A percentile compares a stretch with the other conserved stretches of the same genome.
Conservation (phyloP, 2,888 invertebrate genomes). For the Acleris literana region DNA sequence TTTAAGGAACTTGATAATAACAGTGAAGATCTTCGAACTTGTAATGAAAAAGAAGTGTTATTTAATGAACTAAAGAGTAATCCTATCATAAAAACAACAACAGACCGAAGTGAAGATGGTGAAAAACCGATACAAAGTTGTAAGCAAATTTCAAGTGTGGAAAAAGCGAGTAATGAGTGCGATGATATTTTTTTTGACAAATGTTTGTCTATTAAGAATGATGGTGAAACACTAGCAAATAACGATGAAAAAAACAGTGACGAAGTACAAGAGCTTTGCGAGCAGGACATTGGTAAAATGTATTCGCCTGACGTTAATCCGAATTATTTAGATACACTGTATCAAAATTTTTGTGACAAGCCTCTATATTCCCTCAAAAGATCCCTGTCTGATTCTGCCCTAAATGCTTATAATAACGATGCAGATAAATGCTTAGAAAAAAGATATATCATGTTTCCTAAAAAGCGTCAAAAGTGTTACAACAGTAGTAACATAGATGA, state of each 20-base stretch:
- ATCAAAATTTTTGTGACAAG: conserved; percentile 23
- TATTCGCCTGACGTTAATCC: not conserved
- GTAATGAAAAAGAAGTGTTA: not conserved
- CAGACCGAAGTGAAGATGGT: not conserved
- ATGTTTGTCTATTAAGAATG: not conserved
- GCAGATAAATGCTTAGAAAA: conserved; percentile 44
- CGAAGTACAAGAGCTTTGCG: not conserved
- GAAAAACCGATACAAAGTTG: not conserved
- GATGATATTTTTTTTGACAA: not conserved
- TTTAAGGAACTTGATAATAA: not conserved
- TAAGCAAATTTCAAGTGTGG: not conserved
- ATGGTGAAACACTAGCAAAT: conserved; percentile 2
- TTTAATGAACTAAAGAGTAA: not conserved
- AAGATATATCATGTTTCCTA: conserved; percentile 47
- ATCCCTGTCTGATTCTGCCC: conserved; percentile 71
- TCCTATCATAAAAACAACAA: not conserved
- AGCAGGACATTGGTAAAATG: not conserved
- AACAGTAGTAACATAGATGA: conserved; percentile 48
- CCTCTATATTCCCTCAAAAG: conserved; percentile 58
- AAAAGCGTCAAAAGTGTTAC: conserved; percentile 59
- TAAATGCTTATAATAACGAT: conserved; percentile 48
- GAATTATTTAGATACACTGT: not conserved
- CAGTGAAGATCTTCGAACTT: not conserved
- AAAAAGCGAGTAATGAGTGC: not conserved
- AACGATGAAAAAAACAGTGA: conserved; percentile 1